Evolutionary conservation across 2,113 vertebrate species (phyloP), one percentile per base, ranked within the genome.

Genomic region (Neodon shergylaensis): DNA sequence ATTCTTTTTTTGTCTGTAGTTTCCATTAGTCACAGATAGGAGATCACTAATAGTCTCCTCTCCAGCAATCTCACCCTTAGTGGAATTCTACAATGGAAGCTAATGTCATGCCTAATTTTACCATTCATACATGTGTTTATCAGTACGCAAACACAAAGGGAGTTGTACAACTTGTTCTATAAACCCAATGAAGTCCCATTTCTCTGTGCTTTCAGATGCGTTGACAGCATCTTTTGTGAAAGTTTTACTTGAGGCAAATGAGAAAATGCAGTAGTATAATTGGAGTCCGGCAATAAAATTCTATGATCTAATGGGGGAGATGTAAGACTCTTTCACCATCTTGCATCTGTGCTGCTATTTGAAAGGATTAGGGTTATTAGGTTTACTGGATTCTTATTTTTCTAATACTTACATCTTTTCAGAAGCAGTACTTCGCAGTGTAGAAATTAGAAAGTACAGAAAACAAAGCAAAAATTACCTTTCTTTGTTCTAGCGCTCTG

Each of bases 401-500:
- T 93, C 78, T 88, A 89, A 92, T 93, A 95, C 7, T 79, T 91
- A 26, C 76, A 7, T 61, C 54, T 63, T 94, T 96, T 96, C 36
- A 42, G 47, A 96, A 90, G 47, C 58, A 94, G 36, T 93, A 49
- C 10, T 44, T 9, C 65, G 6, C 31, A 63, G 65, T 93, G 1
- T 78, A 93, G 44, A 92, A 76, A 87, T 95, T 96, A 94, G 52
- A 92, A 95, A 92, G 93, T 82, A 93, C 31, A 88, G 0, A 78
- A 52, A 84, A 14, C 9, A 81, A 92, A 90, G 83, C 42, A 36
- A 11, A 84, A 79, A 90, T 86, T 90, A 10, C 7, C 76, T 78
- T 91, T 24, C n/a, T 24, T 78, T 83, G 76, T 58, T 5, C 36
- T 5, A 88, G 5, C 7, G 21, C 90, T 66, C 7, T 33, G 14